These are phyloP conservation scores for Bambusicola thoracicus DNA, from an alignment of 2,113 vertebrate genomes.

Conservation along the genomic window DNA sequence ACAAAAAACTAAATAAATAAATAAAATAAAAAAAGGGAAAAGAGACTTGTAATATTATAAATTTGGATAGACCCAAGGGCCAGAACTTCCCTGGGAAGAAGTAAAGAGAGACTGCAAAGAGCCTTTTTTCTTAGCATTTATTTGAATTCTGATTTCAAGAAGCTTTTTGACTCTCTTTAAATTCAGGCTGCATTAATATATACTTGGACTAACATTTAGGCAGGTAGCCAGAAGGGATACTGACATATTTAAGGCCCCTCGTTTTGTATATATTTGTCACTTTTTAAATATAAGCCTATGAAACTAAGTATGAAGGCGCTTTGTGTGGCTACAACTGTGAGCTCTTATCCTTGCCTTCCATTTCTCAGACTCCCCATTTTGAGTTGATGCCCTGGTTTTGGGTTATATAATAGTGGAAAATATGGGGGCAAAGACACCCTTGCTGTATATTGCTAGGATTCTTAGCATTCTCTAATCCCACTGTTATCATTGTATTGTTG, in stretches of 20 bases:
- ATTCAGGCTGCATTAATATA: slow-evolving; percentile 26
- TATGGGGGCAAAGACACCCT: neutral
- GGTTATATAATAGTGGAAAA: neutral
- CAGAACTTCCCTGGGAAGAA: neutral
- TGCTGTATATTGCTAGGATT: neutral
- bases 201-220: neutral
- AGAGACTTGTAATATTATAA: neutral
- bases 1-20: neutral
- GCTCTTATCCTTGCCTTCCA: neutral
- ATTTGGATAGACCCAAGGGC: neutral
- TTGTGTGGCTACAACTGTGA: neutral
- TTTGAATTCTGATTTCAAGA: slow-evolving; percentile 48
- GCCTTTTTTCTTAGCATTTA: neutral
- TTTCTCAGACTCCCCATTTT: neutral
- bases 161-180: slow-evolving; percentile 26
- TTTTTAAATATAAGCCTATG: neutral
- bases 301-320: neutral
- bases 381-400: neutral
- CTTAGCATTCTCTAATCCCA: neutral
- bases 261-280: neutral
- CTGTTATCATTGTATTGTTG: neutral
- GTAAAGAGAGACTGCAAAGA: neutral
- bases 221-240: slow-evolving; percentile 1
- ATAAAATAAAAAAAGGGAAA: neutral
- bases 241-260: neutral